These are phyloP conservation scores for Cydia pomonella DNA, from an alignment of 1,140 invertebrate genomes.

Conservation along the genomic window DNA sequence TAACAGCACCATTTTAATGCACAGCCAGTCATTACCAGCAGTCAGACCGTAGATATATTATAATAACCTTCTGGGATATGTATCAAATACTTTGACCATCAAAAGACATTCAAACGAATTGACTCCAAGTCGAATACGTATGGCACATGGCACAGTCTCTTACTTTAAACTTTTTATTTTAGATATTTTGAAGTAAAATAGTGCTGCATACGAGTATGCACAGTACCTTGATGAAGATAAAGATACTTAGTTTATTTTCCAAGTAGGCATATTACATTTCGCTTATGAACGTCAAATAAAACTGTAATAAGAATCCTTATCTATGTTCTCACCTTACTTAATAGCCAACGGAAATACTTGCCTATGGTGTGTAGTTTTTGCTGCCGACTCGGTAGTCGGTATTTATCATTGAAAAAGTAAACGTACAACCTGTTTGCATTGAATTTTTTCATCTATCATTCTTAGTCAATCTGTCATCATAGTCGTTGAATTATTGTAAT, in stretches of 20 bases:
- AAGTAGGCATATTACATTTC: too few relatives aligned
- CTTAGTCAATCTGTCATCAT: background rate
- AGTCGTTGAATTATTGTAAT: background rate
- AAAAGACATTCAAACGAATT: too few relatives aligned
- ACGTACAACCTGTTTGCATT: conserved; percentile 10
- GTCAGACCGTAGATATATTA: too few relatives aligned
- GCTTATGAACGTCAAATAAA: too few relatives aligned
- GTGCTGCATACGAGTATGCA: background rate
- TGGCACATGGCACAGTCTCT: background rate
- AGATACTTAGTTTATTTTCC: too few relatives aligned
- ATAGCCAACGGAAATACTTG: background rate
- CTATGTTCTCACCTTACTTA: background rate
- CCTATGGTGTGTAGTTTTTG: background rate
- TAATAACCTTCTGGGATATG: too few relatives aligned
- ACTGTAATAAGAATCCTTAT: background rate
- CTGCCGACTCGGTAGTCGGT: background rate
- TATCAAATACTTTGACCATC: too few relatives aligned
- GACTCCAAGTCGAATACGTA: background rate
- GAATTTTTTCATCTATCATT: conserved; percentile 5
- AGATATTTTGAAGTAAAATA: background rate
- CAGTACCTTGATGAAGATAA: too few relatives aligned
- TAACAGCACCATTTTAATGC: too few relatives aligned
- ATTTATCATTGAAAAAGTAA: conserved; percentile 19
- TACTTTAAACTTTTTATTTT: background rate
- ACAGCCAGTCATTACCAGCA: too few relatives aligned